Evolutionary conservation across 2,797 vertebrate species (phyloP).

Genomic region (Cichlasoma orientale): DNA sequence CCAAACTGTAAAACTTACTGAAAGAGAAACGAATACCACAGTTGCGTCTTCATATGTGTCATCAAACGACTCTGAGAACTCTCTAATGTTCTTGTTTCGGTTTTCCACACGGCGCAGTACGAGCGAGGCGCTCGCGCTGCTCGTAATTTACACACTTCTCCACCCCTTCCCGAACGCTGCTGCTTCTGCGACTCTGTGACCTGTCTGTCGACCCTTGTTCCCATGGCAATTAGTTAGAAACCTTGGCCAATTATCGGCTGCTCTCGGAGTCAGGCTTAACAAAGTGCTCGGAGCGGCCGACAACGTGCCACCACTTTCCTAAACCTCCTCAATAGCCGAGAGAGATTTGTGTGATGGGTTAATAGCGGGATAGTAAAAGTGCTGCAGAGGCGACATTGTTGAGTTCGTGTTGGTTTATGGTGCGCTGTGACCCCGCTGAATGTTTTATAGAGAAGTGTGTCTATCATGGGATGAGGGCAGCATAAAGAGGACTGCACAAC

Average conservation of each 20-base stretch:
- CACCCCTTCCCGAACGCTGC: conserved; percentile 37
- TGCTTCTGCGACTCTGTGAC: conserved; percentile 55
- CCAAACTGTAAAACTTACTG: conserved; percentile 4
- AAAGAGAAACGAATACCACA: conserved; percentile 25
- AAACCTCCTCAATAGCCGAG: conserved; percentile 36
- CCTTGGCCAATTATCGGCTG: conserved; percentile 56
- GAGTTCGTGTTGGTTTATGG: conserved; percentile 58
- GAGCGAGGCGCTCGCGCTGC: conserved; percentile 31
- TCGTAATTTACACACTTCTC: conserved; percentile 31
- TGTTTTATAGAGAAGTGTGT: conserved; percentile 59
- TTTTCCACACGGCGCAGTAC: background rate
- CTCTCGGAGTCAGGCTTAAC: conserved; percentile 38
- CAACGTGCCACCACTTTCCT: conserved; percentile 26
- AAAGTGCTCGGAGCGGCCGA: conserved; percentile 25
- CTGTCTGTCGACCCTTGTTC: conserved; percentile 63
- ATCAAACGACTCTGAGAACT: background rate
- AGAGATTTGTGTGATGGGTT: conserved; percentile 75
- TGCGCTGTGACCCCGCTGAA: conserved; percentile 46
- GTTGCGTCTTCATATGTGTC: conserved; percentile 41
- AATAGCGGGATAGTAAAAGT: conserved; percentile 63
- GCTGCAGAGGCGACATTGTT: conserved; percentile 41
- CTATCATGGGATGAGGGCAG: conserved; percentile 41
- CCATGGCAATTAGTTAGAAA: conserved; percentile 63
- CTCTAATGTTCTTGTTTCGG: conserved; percentile 42
- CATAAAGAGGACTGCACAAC: conserved; percentile 34